Conservation (phyloP, 2,113 vertebrate species). For the Cygnus atratus region DNA sequence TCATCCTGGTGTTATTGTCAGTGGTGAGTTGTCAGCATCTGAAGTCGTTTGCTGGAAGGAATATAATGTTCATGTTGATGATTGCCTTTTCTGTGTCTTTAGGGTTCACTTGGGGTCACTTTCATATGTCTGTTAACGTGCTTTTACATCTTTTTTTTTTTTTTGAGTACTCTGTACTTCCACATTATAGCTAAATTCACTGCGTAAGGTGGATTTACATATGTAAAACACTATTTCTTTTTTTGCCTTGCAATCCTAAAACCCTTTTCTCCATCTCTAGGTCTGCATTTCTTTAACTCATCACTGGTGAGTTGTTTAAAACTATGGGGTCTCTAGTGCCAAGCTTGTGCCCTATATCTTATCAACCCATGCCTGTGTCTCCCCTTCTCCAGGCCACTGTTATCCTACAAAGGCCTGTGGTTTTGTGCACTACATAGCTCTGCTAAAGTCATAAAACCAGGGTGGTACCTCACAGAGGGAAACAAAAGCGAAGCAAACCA, state of each 20-base stretch:
- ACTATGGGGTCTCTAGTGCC: not conserved
- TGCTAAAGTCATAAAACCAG: not conserved
- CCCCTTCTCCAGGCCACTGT: not conserved
- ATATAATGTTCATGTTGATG: not conserved
- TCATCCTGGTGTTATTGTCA: not conserved
- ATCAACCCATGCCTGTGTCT: not conserved
- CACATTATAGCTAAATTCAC: not conserved
- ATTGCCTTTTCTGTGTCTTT: not conserved
- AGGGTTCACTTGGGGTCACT: not conserved
- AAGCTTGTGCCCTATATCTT: not conserved
- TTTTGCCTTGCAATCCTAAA: not conserved
- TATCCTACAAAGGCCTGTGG: not conserved
- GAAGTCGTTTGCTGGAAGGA: not conserved
- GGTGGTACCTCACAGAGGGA: not conserved
- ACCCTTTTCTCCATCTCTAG: not conserved
- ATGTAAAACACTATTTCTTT: not conserved
- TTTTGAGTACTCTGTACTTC: not conserved
- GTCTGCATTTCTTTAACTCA: not conserved
- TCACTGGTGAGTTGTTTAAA: not conserved
- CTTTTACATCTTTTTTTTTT: not conserved
- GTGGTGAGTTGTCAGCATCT: fast-evolving
- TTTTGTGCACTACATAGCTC: not conserved
- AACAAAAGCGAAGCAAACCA: not conserved
- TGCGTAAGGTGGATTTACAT: not conserved
- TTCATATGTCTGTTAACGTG: not conserved